Evolutionary conservation across 1,140 invertebrate genomes (phyloP).

Genomic region (Helicoverpa zea): DNA sequence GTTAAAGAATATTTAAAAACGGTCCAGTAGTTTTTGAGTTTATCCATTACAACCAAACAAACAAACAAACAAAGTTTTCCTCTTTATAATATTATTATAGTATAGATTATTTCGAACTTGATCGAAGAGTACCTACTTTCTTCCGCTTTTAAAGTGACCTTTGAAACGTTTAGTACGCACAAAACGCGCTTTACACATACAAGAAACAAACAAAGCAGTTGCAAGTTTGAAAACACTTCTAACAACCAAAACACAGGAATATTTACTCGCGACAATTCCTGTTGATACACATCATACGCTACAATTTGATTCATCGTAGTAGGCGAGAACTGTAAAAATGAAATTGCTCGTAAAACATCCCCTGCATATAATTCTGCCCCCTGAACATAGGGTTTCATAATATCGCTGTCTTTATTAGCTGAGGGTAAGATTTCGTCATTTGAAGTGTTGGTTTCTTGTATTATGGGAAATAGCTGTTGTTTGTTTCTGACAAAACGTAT

Average conservation of each 20-base stretch:
- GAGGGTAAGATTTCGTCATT: slow-evolving; percentile 44
- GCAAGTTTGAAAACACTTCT: not conserved
- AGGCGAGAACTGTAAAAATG: slow-evolving; percentile 45
- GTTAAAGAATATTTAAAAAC: no score
- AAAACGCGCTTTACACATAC: no score
- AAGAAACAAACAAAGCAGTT: not conserved
- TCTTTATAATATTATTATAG: no score
- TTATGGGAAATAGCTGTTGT: not conserved
- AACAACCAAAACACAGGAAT: slow-evolving; percentile 32
- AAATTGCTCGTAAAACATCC: slow-evolving; percentile 52
- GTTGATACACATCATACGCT: slow-evolving; percentile 15
- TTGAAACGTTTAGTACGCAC: no score
- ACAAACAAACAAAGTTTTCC: no score
- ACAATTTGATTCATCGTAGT: slow-evolving; percentile 44
- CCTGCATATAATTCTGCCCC: slow-evolving; percentile 42
- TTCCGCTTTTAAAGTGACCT: no score
- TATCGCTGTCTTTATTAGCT: slow-evolving; percentile 45
- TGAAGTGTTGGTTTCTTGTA: slow-evolving; percentile 8
- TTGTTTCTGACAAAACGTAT: not conserved
- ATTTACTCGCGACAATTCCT: slow-evolving; percentile 18
- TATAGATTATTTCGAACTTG: no score
- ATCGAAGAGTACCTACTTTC: no score
- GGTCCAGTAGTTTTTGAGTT: no score
- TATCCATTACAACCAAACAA: no score
- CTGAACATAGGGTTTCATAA: slow-evolving; percentile 39